These are phyloP conservation scores for Enteromius treurensis DNA, from an alignment of 2,797 vertebrate genomes.

Conservation along the genomic window DNA sequence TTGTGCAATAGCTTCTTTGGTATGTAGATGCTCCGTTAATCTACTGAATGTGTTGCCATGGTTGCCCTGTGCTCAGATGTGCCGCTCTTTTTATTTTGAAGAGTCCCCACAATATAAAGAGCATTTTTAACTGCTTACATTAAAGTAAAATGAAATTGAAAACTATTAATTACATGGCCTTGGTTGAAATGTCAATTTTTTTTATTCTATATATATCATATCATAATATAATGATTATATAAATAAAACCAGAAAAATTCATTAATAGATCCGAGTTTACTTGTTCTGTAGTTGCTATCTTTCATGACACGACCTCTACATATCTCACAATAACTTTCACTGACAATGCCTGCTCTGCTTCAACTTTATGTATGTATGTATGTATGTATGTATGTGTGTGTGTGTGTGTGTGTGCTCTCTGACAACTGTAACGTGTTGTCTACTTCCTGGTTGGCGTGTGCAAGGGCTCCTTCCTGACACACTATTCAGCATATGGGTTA, in stretches of 20 bases:
- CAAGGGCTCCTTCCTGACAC: not conserved
- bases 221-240: not conserved
- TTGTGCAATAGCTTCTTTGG: not conserved
- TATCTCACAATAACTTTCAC: not conserved
- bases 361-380: not conserved
- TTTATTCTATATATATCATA: no score
- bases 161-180: not conserved
- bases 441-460: not conserved
- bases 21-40: not conserved
- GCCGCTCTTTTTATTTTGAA: constrained; percentile 21
- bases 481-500: constrained; percentile 6
- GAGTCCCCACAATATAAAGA: not conserved
- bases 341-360: constrained; percentile 2
- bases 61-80: not conserved
- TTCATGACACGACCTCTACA: not conserved
- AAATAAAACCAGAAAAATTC: not conserved
- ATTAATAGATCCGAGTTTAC: not conserved
- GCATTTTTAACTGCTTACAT: constrained; percentile 15
- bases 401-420: not conserved
- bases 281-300: not conserved
- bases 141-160: constrained; percentile 9
- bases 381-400: not conserved
- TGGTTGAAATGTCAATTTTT: not conserved
- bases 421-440: constrained; percentile 17
- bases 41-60: constrained; percentile 10